Evolutionary conservation across 2,113 vertebrate genomes (phyloP).

Genomic region (Rhynchopsitta pachyrhyncha): DNA sequence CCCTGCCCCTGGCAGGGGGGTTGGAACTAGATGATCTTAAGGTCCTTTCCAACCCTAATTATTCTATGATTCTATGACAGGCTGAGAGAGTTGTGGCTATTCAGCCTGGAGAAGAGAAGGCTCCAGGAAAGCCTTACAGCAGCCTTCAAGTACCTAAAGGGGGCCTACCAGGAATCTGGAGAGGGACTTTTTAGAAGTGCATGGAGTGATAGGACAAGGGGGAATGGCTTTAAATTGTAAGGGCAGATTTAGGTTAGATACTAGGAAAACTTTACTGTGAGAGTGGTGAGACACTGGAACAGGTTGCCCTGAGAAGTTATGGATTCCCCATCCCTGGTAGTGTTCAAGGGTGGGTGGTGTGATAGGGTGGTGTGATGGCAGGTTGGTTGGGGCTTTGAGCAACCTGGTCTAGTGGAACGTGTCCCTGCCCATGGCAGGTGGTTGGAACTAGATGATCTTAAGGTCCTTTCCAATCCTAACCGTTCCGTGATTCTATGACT

Average conservation of each 20-base stretch:
- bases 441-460: neutral
- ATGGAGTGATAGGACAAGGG: accelerated
- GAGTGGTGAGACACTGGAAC: neutral
- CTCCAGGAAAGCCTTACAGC: neutral
- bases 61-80: neutral
- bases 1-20: no score
- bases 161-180: neutral
- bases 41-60: no score
- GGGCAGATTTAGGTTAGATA: neutral
- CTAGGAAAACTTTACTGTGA: neutral
- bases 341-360: neutral
- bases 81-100: neutral
- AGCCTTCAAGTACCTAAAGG: neutral
- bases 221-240: neutral
- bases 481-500: neutral
- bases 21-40: no score
- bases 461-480: neutral
- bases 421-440: accelerated
- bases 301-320: neutral
- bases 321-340: neutral
- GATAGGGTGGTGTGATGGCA: neutral
- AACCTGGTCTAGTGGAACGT: neutral
- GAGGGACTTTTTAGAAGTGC: neutral
- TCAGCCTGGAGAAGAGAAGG: neutral
- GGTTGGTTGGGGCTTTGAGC: neutral